These are phyloP conservation scores for Phoxinus phoxinus DNA, from an alignment of 2,113 vertebrate genomes.

Conservation along the genomic window DNA sequence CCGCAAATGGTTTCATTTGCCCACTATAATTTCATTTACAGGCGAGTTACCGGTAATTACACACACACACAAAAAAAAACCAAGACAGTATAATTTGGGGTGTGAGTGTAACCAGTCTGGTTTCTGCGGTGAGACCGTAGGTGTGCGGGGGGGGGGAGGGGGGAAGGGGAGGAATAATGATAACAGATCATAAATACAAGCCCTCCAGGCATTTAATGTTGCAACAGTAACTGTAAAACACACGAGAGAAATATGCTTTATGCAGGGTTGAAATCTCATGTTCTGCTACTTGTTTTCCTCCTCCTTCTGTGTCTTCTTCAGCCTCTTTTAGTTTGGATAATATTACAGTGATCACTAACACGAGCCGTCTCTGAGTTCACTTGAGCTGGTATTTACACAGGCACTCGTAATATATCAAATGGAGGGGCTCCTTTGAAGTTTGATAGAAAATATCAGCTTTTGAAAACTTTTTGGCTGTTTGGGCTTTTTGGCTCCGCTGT, in stretches of 20 bases:
- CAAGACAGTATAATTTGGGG: slow-evolving; percentile 29
- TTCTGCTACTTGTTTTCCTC: slow-evolving; percentile 20
- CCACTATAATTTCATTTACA: slow-evolving; percentile 38
- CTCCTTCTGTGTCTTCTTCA: slow-evolving; percentile 47
- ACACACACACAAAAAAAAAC: background rate
- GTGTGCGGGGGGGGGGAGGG: background rate
- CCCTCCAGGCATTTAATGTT: background rate
- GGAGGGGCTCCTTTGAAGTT: slow-evolving; percentile 45
- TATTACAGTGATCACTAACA: slow-evolving; percentile 64
- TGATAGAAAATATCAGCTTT: background rate
- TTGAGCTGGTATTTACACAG: slow-evolving; percentile 72
- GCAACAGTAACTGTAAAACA: background rate
- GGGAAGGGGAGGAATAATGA: background rate
- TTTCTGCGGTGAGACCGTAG: slow-evolving; percentile 27
- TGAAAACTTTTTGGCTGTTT: background rate
- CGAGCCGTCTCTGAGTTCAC: slow-evolving; percentile 64
- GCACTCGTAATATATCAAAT: slow-evolving; percentile 63
- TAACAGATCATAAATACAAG: slow-evolving; percentile 19
- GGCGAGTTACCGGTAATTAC: slow-evolving; percentile 37
- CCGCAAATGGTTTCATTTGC: slow-evolving; percentile 36
- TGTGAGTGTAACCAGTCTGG: slow-evolving; percentile 31
- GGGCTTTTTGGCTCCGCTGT: background rate
- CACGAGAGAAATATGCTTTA: slow-evolving; percentile 12
- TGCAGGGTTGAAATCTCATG: background rate
- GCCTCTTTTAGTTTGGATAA: slow-evolving; percentile 52